phyloP scores from a whole-genome alignment of 2,113 vertebrate species.

The Acanthisitta chloris region DNA sequence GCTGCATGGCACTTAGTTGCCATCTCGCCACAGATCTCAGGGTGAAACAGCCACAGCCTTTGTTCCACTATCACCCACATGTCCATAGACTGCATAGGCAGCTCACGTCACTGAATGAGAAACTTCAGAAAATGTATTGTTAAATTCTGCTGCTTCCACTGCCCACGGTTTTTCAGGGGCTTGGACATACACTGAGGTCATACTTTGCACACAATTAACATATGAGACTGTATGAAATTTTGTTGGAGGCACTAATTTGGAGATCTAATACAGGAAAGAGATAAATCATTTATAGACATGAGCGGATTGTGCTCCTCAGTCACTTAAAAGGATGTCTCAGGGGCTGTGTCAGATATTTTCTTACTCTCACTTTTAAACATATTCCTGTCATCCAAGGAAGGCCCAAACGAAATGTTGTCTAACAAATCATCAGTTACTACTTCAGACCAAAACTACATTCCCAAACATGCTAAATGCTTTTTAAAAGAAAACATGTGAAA shows the following conservation, averaged over 20 bases:
- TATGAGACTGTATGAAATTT: not conserved
- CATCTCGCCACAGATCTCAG: not conserved
- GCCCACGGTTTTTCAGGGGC: not conserved
- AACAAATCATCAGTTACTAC: not conserved
- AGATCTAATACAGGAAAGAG: not conserved
- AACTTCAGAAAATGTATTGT: not conserved
- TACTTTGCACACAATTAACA: not conserved
- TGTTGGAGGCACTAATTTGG: not conserved
- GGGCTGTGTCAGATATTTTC: not conserved
- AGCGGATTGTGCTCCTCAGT: not conserved
- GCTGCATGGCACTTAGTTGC: not conserved
- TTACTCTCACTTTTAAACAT: too few species aligned
- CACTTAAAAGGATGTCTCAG: not conserved
- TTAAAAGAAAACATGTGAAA: not conserved
- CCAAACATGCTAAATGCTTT: not conserved
- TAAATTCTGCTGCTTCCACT: not conserved
- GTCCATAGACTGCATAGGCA: not conserved
- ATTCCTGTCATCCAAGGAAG: not conserved
- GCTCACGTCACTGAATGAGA: not conserved
- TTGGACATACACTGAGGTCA: not conserved
- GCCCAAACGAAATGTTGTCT: not conserved
- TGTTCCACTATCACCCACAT: not conserved
- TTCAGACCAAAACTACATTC: not conserved
- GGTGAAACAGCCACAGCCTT: not conserved
- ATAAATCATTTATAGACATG: not conserved